phyloP scores from a whole-genome alignment of 2,888 invertebrate species.

The Entomobrya proxima region DNA sequence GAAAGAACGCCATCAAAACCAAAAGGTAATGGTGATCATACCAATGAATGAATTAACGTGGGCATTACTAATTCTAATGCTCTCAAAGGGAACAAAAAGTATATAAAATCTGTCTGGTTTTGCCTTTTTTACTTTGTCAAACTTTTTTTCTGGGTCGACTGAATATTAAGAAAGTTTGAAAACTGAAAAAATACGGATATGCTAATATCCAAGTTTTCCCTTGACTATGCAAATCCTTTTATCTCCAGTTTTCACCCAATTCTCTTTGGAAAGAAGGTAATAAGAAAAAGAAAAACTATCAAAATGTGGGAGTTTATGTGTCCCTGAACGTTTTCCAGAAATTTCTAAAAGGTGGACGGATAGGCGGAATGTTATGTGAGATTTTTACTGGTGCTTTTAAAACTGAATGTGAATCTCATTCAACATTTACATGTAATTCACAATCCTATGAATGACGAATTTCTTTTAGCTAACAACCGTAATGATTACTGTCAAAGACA shows the following conservation, averaged over 20 bases:
- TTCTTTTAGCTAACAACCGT: no score
- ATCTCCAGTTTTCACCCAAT: not conserved
- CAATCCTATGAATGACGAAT: no score
- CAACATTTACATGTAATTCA: no score
- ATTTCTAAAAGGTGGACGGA: no score
- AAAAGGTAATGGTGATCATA: not conserved
- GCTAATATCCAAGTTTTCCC: not conserved
- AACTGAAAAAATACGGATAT: not conserved
- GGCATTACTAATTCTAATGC: no score
- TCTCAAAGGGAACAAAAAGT: not conserved
- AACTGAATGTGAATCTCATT: no score
- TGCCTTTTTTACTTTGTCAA: not conserved
- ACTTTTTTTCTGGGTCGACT: slow-evolving; percentile 12
- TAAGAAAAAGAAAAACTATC: not conserved
- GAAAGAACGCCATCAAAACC: not conserved
- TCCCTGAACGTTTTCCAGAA: not conserved
- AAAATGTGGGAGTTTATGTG: not conserved
- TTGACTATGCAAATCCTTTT: not conserved
- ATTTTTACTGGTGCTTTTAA: no score
- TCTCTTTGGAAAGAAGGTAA: not conserved
- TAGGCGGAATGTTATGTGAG: no score
- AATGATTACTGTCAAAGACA: no score
- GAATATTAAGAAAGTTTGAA: slow-evolving; percentile 38
- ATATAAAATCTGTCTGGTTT: not conserved
- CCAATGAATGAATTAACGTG: slow-evolving; percentile 23